phyloP scores from a whole-genome alignment of 2,797 vertebrate species.

The Phalanger gymnotis region DNA sequence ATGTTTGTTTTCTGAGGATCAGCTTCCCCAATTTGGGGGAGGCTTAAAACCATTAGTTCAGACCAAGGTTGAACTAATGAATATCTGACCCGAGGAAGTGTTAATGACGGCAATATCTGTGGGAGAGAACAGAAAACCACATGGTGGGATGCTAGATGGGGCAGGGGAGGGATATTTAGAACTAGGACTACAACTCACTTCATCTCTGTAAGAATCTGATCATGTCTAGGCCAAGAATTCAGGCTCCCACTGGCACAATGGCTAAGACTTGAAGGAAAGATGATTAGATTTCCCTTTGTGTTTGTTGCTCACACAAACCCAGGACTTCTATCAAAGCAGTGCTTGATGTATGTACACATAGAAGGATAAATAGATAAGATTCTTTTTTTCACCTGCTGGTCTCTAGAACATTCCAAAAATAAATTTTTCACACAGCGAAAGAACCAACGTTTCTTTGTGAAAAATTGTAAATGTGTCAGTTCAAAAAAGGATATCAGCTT shows the following conservation, averaged over 20 bases:
- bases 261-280: neutral
- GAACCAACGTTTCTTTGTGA: conserved; percentile 13
- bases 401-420: conserved; percentile 1
- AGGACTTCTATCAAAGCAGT: neutral
- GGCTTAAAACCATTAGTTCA: no score
- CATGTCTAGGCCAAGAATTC: conserved; percentile 35
- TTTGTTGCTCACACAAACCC: neutral
- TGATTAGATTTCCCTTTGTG: neutral
- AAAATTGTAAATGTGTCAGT: conserved; percentile 19
- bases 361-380: conserved; percentile 12
- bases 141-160: conserved; percentile 9
- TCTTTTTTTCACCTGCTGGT: neutral
- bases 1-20: no score
- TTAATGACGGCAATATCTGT: neutral
- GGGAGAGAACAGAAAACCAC: conserved; percentile 35
- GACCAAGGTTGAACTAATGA: conserved; percentile 8
- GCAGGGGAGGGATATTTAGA: conserved; percentile 23
- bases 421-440: conserved; percentile 42
- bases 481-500: neutral
- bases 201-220: conserved; percentile 24
- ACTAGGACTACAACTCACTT: conserved; percentile 4
- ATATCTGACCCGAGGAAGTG: neutral
- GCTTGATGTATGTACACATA: neutral
- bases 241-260: conserved; percentile 2
- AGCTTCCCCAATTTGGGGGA: no score